Conservation (phyloP, 1,140 invertebrate genomes). For the Gonioctena quinquepunctata region DNA sequence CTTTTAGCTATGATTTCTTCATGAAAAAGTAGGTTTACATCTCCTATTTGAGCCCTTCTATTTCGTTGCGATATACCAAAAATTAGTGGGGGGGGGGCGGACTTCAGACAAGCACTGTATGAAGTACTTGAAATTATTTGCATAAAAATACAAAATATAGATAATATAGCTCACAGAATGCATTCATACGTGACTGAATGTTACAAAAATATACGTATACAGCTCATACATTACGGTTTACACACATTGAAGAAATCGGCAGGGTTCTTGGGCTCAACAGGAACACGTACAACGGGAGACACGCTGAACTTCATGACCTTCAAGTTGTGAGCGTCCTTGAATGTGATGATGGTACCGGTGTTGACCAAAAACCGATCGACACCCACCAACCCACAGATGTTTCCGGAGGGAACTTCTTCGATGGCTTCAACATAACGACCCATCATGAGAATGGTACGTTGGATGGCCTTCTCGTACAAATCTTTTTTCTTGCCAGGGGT, state of each 20-base stretch:
- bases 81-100: too few species aligned
- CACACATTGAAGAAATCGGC: slow-evolving; percentile 91
- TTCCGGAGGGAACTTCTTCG: slow-evolving; percentile 98
- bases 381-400: slow-evolving; percentile 99
- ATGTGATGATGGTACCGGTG: slow-evolving; percentile 99
- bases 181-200: too few species aligned
- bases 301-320: slow-evolving; percentile 99
- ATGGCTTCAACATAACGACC: slow-evolving; percentile 99
- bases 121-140: too few species aligned
- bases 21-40: too few species aligned
- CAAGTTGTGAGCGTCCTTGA: slow-evolving; percentile 99
- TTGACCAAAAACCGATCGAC: slow-evolving; percentile 99
- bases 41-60: too few species aligned
- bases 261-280: slow-evolving; percentile 99
- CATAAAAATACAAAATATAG: too few species aligned
- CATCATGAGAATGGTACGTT: slow-evolving; percentile 99
- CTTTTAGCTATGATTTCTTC: too few species aligned
- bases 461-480: slow-evolving; percentile 98
- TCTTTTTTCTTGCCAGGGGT: slow-evolving; percentile 98
- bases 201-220: too few species aligned
- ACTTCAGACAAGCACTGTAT: too few species aligned
- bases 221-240: too few species aligned
- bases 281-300: slow-evolving; percentile 98
- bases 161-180: too few species aligned
- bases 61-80: too few species aligned